Conservation (phyloP, 2,888 invertebrate species). For the Rhagophthalmus giganteus region DNA sequence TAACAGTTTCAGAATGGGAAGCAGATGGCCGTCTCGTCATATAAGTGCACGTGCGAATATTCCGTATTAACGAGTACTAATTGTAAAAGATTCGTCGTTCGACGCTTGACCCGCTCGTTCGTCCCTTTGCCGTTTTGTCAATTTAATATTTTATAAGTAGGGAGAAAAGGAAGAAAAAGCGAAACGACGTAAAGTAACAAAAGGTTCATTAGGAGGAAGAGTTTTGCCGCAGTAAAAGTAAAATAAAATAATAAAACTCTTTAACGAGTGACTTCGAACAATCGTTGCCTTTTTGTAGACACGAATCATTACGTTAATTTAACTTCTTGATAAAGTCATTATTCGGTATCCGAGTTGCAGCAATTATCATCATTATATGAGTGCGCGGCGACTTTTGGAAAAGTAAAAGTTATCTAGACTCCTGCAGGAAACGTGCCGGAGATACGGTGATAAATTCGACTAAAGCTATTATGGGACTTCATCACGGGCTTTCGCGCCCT, state of each 20-base stretch:
- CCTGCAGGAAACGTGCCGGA: slow-evolving; percentile 47
- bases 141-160: slow-evolving; percentile 29
- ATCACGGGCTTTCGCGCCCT: slow-evolving; percentile 47
- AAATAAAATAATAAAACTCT: slow-evolving; percentile 42
- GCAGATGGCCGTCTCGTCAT: neutral
- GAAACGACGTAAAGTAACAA: slow-evolving; percentile 29
- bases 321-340: slow-evolving; percentile 49
- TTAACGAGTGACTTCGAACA: slow-evolving; percentile 48
- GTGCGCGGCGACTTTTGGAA: slow-evolving; percentile 40
- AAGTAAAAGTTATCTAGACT: slow-evolving; percentile 43
- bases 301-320: slow-evolving; percentile 52
- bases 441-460: slow-evolving; percentile 51
- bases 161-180: slow-evolving; percentile 19
- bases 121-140: slow-evolving; percentile 22
- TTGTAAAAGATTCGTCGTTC: too few species aligned
- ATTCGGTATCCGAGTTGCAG: slow-evolving; percentile 46
- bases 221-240: slow-evolving; percentile 32
- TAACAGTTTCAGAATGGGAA: neutral
- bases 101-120: too few species aligned
- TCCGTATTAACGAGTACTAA: too few species aligned
- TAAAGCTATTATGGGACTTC: slow-evolving; percentile 49
- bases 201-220: slow-evolving; percentile 36
- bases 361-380: slow-evolving; percentile 51
- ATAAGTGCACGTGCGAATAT: neutral
- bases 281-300: slow-evolving; percentile 39